Evolutionary conservation across 1,140 invertebrate genomes (phyloP), one percentile per base, ranked within the genome.

Genomic region (Drosophila seguyi): DNA sequence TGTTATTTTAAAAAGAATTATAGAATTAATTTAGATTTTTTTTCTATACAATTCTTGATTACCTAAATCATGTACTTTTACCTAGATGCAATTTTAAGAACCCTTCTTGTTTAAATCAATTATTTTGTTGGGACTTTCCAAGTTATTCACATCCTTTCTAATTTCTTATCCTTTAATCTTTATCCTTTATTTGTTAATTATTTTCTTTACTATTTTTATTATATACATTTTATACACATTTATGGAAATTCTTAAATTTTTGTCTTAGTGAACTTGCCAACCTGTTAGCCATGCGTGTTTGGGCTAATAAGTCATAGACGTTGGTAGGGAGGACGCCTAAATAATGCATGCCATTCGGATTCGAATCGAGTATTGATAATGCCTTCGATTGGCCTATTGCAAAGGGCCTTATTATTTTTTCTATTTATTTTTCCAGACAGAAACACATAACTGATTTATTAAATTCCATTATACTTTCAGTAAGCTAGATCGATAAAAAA

Each of bases 281-380:
- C 85, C 85, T 90, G 85, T 90, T 90, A 75, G 85, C 67, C 77
- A 44, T 88, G 74, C 85, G 81, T 75, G 77, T 78, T 22, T 88
- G 57, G 65, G 50, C 73, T 90, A 90, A 84, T 75, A 78, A 84
- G 58, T 53, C 58, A 63, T 55, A 60, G 71, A 60, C 59, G 45
- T 48, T 66, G 44, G 55, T 44, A n/a, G 63, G 29, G 34, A 31
- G 42, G 31, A 11, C 2, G 27, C n/a, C 53, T 79, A 14, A 79
- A 79, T 79, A 66, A 79, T 79, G 45, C 42, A 79, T 52, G 27
- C 25, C 31, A 36, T 52, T 42, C 41, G 48, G 59, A 66, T 60
- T 60, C 44, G 52, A 56, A 83, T 81, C 62, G 53, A 90, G 77
- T 79, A 90, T 90, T 85, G 80, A 90, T 90, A 72, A 67, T 77